Evolutionary conservation across 2,888 invertebrate species (phyloP).

Genomic region (Eudasyphora cyanicolor): DNA sequence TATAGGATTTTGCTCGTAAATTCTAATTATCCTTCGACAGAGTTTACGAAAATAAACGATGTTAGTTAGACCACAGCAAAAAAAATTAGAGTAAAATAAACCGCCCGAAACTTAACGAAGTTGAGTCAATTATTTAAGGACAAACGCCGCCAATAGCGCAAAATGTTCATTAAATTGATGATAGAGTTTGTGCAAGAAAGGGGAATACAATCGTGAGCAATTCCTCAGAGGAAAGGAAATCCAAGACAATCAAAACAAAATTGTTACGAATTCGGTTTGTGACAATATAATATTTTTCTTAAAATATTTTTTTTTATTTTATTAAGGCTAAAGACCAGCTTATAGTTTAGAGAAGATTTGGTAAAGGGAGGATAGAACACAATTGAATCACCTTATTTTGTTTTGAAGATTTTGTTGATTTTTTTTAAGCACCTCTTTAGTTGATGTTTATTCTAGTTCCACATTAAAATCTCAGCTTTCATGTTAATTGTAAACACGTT

Average conservation of each 20-base stretch:
- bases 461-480: slow-evolving; percentile 1
- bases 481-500: neutral
- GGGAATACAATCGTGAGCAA: neutral
- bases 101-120: slow-evolving; percentile 35
- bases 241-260: no score
- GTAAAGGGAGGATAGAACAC: neutral
- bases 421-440: neutral
- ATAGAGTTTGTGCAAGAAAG: neutral
- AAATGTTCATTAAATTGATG: neutral
- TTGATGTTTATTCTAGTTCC: neutral
- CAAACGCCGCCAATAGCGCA: neutral
- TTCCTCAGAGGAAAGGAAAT: neutral
- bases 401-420: slow-evolving; percentile 6
- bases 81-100: slow-evolving; percentile 14
- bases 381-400: slow-evolving; percentile 42
- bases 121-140: slow-evolving; percentile 20
- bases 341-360: neutral
- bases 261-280: no score
- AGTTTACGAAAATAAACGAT: slow-evolving; percentile 47
- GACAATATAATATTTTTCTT: neutral
- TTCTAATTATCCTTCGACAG: slow-evolving; percentile 54
- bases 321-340: no score
- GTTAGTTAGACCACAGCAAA: no score
- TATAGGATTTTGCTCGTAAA: slow-evolving; percentile 37
- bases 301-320: neutral